Conservation (phyloP, 2,113 vertebrate species). For the Corydoras maculifer region DNA sequence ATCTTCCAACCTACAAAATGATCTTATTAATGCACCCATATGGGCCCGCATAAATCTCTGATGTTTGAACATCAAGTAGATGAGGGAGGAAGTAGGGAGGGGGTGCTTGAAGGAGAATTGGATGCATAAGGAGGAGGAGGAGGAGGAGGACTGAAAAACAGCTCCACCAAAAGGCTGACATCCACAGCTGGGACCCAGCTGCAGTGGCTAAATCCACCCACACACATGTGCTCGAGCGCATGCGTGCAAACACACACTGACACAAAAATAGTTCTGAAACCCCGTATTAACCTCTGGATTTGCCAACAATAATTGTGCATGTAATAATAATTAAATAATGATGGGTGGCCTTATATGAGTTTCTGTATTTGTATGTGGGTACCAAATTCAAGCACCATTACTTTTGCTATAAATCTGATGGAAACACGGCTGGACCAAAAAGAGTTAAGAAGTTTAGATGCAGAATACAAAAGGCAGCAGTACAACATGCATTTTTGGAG, state of each 20-base stretch:
- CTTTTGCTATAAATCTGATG: slow-evolving; percentile 23
- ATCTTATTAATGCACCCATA: slow-evolving; percentile 48
- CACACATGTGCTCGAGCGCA: slow-evolving; percentile 10
- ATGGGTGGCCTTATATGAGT: slow-evolving; percentile 26
- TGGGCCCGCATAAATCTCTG: slow-evolving; percentile 54
- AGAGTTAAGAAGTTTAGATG: not conserved
- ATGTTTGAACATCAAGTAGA: slow-evolving; percentile 54
- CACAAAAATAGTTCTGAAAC: slow-evolving; percentile 26
- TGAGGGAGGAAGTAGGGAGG: slow-evolving; percentile 33
- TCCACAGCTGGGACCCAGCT: slow-evolving; percentile 81
- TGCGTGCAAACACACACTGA: slow-evolving; percentile 8
- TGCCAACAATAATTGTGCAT: slow-evolving; percentile 14
- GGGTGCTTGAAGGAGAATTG: not conserved
- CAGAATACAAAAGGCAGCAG: no score
- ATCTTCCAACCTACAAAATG: slow-evolving; percentile 31
- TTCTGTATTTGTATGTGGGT: slow-evolving; percentile 8
- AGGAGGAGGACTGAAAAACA: slow-evolving; percentile 31
- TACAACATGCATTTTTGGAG: slow-evolving; percentile 3
- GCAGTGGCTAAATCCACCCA: slow-evolving; percentile 45
- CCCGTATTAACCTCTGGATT: slow-evolving; percentile 16
- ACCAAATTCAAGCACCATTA: slow-evolving; percentile 1
- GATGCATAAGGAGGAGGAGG: slow-evolving; percentile 22
- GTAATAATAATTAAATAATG: slow-evolving; percentile 31
- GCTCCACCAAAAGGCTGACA: slow-evolving; percentile 42
- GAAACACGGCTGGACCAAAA: slow-evolving; percentile 3